phyloP scores from a whole-genome alignment of 1,140 invertebrate genomes.

The Conus ventricosus region DNA sequence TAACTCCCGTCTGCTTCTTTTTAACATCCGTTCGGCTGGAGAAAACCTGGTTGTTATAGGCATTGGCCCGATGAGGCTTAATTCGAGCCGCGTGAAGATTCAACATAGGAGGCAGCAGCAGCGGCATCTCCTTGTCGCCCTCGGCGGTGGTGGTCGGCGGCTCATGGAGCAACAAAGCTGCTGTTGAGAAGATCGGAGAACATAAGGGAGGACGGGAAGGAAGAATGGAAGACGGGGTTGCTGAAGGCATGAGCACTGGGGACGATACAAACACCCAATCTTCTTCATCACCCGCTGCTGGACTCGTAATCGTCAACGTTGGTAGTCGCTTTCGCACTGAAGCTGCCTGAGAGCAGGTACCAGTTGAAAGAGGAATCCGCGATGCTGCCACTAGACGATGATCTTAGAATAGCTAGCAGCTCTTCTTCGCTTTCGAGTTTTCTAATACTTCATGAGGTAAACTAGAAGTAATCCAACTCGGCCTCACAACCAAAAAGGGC shows the following conservation, averaged over 20 bases:
- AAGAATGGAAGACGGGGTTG: too few relatives aligned
- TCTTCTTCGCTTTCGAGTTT: too few relatives aligned
- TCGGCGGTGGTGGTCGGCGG: too few relatives aligned
- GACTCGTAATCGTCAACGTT: too few relatives aligned
- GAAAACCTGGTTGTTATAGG: too few relatives aligned
- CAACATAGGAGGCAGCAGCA: not conserved
- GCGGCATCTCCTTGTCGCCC: too few relatives aligned
- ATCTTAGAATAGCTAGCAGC: not conserved
- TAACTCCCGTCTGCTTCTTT: not conserved
- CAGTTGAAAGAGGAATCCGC: not conserved
- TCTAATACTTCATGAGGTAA: not conserved
- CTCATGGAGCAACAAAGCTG: too few relatives aligned
- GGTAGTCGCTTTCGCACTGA: not conserved
- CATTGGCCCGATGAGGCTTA: not conserved
- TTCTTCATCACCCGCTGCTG: too few relatives aligned
- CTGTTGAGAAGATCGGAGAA: too few relatives aligned
- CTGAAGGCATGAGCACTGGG: too few relatives aligned
- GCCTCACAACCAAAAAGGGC: slow-evolving; percentile 8
- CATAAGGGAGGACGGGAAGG: too few relatives aligned
- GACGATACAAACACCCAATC: too few relatives aligned
- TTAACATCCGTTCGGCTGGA: not conserved
- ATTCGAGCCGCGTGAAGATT: not conserved
- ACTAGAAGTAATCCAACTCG: not conserved
- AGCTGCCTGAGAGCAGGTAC: not conserved
- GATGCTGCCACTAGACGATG: not conserved